A percentile compares a stretch with the other conserved stretches of the same genome.
phyloP scores from a whole-genome alignment of 2,113 vertebrate genomes.

The Empidonax traillii region DNA sequence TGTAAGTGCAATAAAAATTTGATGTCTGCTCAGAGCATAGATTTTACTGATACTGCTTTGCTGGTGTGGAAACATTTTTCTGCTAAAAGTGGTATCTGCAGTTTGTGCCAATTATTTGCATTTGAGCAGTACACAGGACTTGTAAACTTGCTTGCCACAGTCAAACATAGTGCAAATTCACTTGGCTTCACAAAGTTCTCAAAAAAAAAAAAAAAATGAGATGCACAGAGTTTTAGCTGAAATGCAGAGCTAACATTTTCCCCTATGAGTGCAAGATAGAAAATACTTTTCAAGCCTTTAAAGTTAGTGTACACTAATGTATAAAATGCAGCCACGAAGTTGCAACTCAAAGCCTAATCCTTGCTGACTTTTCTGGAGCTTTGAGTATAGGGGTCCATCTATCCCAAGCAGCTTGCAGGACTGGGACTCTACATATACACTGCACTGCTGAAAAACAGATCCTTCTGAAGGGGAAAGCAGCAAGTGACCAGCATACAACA shows the following conservation, averaged over 20 bases:
- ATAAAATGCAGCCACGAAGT: background rate
- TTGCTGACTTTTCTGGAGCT: background rate
- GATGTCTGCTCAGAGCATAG: slow-evolving; percentile 67
- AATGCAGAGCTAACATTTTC: background rate
- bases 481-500: background rate
- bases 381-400: background rate
- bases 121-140: slow-evolving; percentile 2
- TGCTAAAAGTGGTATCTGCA: slow-evolving; percentile 51
- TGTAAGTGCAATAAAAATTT: slow-evolving; percentile 69
- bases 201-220: background rate
- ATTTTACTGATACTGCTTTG: slow-evolving; percentile 71
- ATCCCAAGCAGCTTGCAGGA: background rate
- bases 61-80: slow-evolving; percentile 58
- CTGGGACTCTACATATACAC: fast-evolving
- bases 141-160: background rate
- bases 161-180: background rate
- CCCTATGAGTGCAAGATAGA: background rate
- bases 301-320: background rate
- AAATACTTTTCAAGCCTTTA: background rate
- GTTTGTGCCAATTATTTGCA: background rate
- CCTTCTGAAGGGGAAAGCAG: background rate
- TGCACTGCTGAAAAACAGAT: background rate
- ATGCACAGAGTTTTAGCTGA: background rate
- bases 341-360: background rate
- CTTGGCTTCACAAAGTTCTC: background rate